A percentile compares a stretch with the other conserved stretches of the same genome.
phyloP scores from a whole-genome alignment of 1,140 invertebrate species.

The Pinna nobilis region DNA sequence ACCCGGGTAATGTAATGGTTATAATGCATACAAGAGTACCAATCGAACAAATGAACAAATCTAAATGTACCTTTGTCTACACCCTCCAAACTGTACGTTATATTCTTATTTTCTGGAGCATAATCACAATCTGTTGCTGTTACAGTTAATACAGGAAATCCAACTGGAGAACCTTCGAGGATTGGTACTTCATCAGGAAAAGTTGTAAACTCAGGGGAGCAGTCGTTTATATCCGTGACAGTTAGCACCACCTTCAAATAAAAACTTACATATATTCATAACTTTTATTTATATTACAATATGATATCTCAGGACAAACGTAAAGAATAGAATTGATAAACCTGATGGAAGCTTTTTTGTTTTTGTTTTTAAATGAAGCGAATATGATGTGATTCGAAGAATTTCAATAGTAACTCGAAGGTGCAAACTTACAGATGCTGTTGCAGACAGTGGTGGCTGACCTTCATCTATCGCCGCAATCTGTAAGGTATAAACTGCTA shows the following conservation, averaged over 20 bases:
- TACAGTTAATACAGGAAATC: slow-evolving; percentile 29
- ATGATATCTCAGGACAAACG: background rate
- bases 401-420: background rate
- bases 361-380: no score
- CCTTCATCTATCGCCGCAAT: slow-evolving; percentile 26
- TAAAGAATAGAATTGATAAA: background rate
- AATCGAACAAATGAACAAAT: no score
- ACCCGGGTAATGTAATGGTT: no score
- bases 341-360: background rate
- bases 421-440: slow-evolving; percentile 13
- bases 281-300: no score
- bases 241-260: slow-evolving; percentile 42
- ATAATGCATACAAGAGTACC: no score
- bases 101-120: slow-evolving; percentile 15
- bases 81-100: slow-evolving; percentile 14
- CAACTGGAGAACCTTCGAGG: slow-evolving; percentile 30
- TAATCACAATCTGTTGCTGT: slow-evolving; percentile 32
- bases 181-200: slow-evolving; percentile 13
- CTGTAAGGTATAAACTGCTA: slow-evolving; percentile 17
- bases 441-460: slow-evolving; percentile 13
- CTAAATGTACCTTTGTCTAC: slow-evolving; percentile 18
- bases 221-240: slow-evolving; percentile 58
- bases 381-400: background rate
- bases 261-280: background rate
- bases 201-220: slow-evolving; percentile 39